Evolutionary conservation across 2,113 vertebrate species (phyloP), one percentile per base, ranked within the genome.

Genomic region (Grus americana): DNA sequence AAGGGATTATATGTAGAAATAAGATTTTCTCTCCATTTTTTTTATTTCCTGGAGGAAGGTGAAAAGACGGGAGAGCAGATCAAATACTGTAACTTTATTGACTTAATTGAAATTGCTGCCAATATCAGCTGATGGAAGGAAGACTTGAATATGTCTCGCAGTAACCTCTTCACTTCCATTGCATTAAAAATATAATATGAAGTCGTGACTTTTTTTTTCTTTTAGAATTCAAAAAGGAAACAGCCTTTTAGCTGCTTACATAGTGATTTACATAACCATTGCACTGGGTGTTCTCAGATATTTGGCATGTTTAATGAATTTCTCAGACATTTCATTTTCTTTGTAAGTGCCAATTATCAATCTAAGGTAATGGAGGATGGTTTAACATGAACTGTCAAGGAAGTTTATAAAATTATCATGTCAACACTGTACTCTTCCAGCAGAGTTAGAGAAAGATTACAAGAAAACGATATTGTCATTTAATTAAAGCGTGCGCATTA

Each of bases 371-470:
- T 93, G 84, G 95, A 97, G 46, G 79, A 75, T 93, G 92, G 90
- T 96, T 93, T 96, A 97, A 97, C 91, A 32, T 95, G 92, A 97
- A 97, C 95, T 97, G 93, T 97, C 96, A 97, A 94, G 86, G 92
- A 98, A 97, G 94, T 97, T 98, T 96, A 96, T 97, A 95, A 97
- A 98, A 98, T 98, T 96, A 97, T 86, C 88, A 1, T 94, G 96
- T 97, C 97, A 97, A 95, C 86, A 82, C 90, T 93, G 66, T 95
- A 81, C 87, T 94, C 94, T 97, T 97, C 95, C 92, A 97, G 91
- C 84, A 94, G 67, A 94, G 81, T 91, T 95, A 95, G 88, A 94
- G 93, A 96, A 92, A 97, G 92, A 96, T 96, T 96, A 97, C 94
- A 96, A 92, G 95, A 94, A 97, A 98, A 97, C 61, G 10, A 94